A percentile compares a stretch with the other conserved stretches of the same genome.
Evolutionary conservation across 2,113 vertebrate genomes (phyloP).

Genomic region (Ariopsis seemanni): DNA sequence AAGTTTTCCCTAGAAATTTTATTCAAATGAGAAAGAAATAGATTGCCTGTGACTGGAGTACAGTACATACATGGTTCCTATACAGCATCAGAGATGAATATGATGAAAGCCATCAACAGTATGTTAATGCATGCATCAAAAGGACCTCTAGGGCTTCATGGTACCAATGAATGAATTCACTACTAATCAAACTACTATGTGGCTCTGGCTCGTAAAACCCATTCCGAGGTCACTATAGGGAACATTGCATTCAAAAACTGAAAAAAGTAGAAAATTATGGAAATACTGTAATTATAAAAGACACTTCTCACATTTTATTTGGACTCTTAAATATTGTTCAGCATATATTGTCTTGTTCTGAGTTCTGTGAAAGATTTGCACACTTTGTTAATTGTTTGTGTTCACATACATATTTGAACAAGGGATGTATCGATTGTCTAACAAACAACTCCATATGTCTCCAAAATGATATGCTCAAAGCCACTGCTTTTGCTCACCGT

Average conservation of each 20-base stretch:
- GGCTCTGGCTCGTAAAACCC: not conserved
- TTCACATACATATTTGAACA: constrained; percentile 15
- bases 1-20: constrained; percentile 53
- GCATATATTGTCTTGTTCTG: constrained; percentile 30
- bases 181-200: constrained; percentile 13
- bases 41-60: constrained; percentile 63
- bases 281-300: constrained; percentile 44
- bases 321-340: constrained; percentile 36
- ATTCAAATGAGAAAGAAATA: constrained; percentile 63
- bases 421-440: constrained; percentile 42
- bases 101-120: constrained; percentile 15
- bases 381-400: constrained; percentile 17
- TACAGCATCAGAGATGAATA: constrained; percentile 57
- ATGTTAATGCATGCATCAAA: constrained; percentile 27
- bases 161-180: constrained; percentile 13
- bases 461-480: constrained; percentile 24
- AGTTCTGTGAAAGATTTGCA: constrained; percentile 12
- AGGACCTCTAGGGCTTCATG: not conserved
- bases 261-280: constrained; percentile 21
- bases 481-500: not conserved
- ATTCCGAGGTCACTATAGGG: constrained; percentile 13
- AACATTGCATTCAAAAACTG: constrained; percentile 27
- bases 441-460: constrained; percentile 22
- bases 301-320: constrained; percentile 33
- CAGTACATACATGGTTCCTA: constrained; percentile 62